phyloP scores from a whole-genome alignment of 2,888 invertebrate species.

The Hyposoter dolosus region DNA sequence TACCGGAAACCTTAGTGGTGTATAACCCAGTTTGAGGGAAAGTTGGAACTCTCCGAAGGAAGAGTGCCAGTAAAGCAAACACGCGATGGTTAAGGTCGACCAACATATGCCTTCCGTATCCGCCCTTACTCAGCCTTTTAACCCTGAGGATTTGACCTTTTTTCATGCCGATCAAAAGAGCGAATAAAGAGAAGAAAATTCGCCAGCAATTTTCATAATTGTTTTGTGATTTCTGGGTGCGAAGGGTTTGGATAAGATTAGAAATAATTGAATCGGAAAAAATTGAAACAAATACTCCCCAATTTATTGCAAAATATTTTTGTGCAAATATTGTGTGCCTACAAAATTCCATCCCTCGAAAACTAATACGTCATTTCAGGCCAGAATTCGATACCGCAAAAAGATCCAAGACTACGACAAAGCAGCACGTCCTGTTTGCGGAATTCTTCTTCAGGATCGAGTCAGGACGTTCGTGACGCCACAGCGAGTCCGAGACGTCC shows the following conservation, averaged over 20 bases:
- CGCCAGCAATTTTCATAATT: neutral
- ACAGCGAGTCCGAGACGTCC: constrained; percentile 80
- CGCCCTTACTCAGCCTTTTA: constrained; percentile 30
- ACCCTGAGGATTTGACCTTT: constrained; percentile 40
- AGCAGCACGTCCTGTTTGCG: constrained; percentile 81
- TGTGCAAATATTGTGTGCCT: neutral
- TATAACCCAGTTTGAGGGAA: constrained; percentile 68
- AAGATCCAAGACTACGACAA: constrained; percentile 87
- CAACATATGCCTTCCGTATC: neutral
- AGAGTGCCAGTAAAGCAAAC: constrained; percentile 20
- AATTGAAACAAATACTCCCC: neutral
- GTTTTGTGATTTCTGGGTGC: neutral
- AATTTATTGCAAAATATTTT: neutral
- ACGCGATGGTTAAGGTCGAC: constrained; percentile 71
- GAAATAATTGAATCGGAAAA: neutral
- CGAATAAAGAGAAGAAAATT: neutral
- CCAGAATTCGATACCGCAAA: constrained; percentile 82
- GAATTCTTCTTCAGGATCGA: constrained; percentile 80
- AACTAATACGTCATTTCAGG: constrained; percentile 63
- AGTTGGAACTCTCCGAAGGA: constrained; percentile 59
- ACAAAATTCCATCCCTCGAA: neutral
- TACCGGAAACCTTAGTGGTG: constrained; percentile 66
- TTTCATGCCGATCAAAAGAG: neutral
- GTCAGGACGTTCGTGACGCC: constrained; percentile 80
- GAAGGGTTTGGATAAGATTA: neutral